A percentile compares a stretch with the other conserved stretches of the same genome.
These are phyloP conservation scores for Hydroisotoma schaefferi DNA, from an alignment of 2,888 invertebrate species.

Conservation along the genomic window DNA sequence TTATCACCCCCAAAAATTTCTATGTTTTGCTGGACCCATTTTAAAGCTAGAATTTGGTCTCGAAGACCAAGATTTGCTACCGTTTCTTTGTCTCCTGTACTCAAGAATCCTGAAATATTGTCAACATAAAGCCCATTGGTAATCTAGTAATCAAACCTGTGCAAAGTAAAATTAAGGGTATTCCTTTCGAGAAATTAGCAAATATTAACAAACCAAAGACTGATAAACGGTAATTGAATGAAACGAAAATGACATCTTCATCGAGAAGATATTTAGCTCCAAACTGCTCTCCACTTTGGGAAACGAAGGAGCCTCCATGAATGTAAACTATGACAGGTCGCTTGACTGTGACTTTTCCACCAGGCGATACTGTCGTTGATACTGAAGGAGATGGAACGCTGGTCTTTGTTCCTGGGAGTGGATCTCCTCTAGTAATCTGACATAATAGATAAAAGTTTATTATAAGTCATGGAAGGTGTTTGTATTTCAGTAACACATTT, in stretches of 20 bases:
- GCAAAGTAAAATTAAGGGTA: too few relatives aligned
- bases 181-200: not conserved
- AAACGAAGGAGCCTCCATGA: slow-evolving; percentile 37
- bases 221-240: slow-evolving; percentile 33
- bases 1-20: slow-evolving; percentile 35
- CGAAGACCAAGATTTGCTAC: slow-evolving; percentile 31
- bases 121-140: too few relatives aligned
- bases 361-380: not conserved
- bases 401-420: not conserved
- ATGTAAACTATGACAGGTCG: slow-evolving; percentile 32
- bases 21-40: slow-evolving; percentile 33
- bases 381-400: not conserved
- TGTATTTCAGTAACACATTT: not conserved
- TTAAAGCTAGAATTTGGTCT: slow-evolving; percentile 21
- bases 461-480: not conserved
- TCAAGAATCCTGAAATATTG: slow-evolving; percentile 32
- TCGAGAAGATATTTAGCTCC: slow-evolving; percentile 34
- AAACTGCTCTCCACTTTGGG: slow-evolving; percentile 27
- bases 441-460: not conserved
- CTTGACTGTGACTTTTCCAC: slow-evolving; percentile 3
- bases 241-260: slow-evolving; percentile 30
- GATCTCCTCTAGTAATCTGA: not conserved
- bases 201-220: slow-evolving; percentile 13
- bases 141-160: too few relatives aligned
- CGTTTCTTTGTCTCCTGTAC: slow-evolving; percentile 24